phyloP scores from a whole-genome alignment of 1,140 invertebrate genomes.

The Anastatus disparis region DNA sequence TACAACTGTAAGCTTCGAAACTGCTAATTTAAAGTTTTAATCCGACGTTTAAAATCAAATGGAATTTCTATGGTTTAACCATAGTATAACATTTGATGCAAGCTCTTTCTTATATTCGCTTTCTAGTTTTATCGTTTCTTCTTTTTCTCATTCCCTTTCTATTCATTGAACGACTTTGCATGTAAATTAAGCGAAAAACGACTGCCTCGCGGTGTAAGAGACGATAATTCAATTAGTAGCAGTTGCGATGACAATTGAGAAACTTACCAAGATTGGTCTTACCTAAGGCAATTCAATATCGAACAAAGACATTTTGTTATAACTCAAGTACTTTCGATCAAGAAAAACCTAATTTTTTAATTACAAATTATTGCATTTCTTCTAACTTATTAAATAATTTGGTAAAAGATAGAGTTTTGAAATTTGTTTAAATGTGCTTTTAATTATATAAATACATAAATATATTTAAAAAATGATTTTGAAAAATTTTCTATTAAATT shows the following conservation, averaged over 20 bases:
- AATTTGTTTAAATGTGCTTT: no score
- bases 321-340: background rate
- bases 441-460: no score
- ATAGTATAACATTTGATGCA: no score
- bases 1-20: constrained; percentile 42
- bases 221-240: constrained; percentile 28
- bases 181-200: constrained; percentile 30
- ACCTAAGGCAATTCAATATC: background rate
- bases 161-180: background rate
- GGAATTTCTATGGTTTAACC: background rate
- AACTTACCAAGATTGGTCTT: no score
- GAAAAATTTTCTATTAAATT: no score
- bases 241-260: background rate
- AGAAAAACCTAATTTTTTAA: background rate
- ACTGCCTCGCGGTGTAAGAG: background rate
- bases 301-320: background rate
- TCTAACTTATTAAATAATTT: background rate
- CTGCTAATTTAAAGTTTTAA: constrained; percentile 47
- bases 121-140: background rate
- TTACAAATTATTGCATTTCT: background rate
- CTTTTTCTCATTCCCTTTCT: constrained; percentile 12
- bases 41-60: background rate
- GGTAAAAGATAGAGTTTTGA: no score
- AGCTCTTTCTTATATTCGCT: background rate
- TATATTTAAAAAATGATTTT: no score